Evolutionary conservation across 1,140 invertebrate genomes (phyloP), one percentile per base, ranked within the genome.

Genomic region (Homalodisca vitripennis): DNA sequence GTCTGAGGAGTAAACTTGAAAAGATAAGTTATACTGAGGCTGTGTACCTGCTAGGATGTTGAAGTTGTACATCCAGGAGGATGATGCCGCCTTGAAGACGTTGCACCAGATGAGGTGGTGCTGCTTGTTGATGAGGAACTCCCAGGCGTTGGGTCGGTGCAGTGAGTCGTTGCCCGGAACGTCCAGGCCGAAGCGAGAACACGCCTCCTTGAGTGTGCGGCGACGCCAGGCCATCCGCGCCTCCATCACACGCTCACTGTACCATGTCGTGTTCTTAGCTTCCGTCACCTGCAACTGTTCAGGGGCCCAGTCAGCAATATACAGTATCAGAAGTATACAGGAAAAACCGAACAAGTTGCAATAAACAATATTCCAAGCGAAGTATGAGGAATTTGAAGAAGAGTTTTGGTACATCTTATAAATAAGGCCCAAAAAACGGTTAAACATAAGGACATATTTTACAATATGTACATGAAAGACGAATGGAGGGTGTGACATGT

Each of bases 11-110:
- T n/a, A n/a, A n/a, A n/a, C n/a, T n/a, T n/a, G n/a, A n/a, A n/a
- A n/a, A n/a, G n/a, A n/a, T n/a, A n/a, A n/a, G n/a, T n/a, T n/a
- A n/a, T n/a, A n/a, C n/a, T n/a, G n/a, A n/a, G n/a, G 34, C 6
- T 41, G 34, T 17, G 17, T 41, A 60, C 55, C 55, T 17, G 91
- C 91, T 75, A 93, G 85, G 66, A 92, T 79, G 80, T 93, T 93
- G 75, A 93, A 93, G 80, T 93, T 93, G 79, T 92, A 93, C 89
- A 94, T 92, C 92, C 92, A 94, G 0, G 92, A 92, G 1, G 92
- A 91, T 30, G 90, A 92, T 0, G 91, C 92, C 13, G 92, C 91
- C 57, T 81, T 81, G 75, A 80, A 80, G 22, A 82, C 73, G 34
- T 80, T 80, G 70, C 79, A 79, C 86, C 92, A 93, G 75, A 92